Percentiles rank a stretch among this genome's conserved stretches.
Evolutionary conservation across 2,113 vertebrate genomes (phyloP).

Genomic region (Orthonyx spaldingii): DNA sequence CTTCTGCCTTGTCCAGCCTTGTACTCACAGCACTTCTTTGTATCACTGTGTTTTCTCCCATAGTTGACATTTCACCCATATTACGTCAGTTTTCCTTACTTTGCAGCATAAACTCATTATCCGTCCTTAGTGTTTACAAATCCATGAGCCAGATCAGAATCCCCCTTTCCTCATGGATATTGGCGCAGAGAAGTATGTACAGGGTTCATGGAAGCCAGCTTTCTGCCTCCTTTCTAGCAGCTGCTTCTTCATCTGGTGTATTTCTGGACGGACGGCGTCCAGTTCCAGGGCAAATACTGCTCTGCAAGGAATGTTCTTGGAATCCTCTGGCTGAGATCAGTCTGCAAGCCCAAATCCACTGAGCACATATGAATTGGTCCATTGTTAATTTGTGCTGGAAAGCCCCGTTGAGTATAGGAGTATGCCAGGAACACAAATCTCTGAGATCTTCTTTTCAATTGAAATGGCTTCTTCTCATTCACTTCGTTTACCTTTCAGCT

Average conservation of each 20-base stretch:
- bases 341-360: neutral
- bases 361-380: neutral
- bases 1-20: neutral
- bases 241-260: conserved; percentile 43
- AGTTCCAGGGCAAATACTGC: conserved; percentile 38
- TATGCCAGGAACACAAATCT: neutral
- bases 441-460: neutral
- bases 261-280: neutral
- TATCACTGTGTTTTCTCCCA: neutral
- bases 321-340: neutral
- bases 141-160: neutral
- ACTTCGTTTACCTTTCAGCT: neutral
- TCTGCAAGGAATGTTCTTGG: conserved; percentile 35
- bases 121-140: neutral
- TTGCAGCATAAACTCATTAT: neutral
- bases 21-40: neutral
- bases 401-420: neutral
- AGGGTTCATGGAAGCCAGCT: neutral
- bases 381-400: conserved; percentile 15
- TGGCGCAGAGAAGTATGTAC: neutral
- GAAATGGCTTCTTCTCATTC: neutral
- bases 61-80: neutral
- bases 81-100: neutral
- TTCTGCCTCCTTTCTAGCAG: conserved; percentile 22
- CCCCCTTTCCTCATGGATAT: neutral